These are phyloP conservation scores for Nesidiocoris tenuis DNA, from an alignment of 2,888 invertebrate genomes.

Conservation along the genomic window DNA sequence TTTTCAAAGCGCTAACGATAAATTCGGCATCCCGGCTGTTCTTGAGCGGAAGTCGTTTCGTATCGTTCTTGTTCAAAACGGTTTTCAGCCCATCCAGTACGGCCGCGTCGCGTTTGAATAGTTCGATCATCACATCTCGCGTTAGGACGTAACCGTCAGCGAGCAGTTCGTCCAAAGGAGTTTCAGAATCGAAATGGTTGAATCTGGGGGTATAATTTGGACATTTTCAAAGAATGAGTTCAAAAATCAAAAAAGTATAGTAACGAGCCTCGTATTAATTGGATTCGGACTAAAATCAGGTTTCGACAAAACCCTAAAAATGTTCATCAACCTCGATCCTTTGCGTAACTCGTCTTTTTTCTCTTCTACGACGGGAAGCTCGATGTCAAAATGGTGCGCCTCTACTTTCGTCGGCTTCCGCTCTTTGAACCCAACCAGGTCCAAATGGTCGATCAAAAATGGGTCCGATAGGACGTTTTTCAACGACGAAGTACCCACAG, in stretches of 20 bases:
- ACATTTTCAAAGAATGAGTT: no score
- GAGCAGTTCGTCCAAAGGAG: background rate
- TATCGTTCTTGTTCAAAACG: background rate
- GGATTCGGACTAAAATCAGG: no score
- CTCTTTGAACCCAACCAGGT: background rate
- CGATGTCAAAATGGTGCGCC: no score
- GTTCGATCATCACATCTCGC: background rate
- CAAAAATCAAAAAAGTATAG: no score
- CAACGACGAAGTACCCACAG: conserved; percentile 3
- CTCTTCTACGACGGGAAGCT: no score
- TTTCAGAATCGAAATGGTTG: background rate
- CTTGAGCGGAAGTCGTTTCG: background rate
- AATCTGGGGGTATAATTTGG: no score
- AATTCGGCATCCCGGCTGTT: background rate
- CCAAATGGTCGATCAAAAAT: conserved; percentile 23
- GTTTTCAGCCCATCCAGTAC: conserved; percentile 13
- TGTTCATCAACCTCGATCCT: no score
- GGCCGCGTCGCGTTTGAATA: conserved; percentile 1
- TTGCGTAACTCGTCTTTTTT: no score
- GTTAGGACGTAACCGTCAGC: conserved; percentile 4
- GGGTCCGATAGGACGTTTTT: conserved; percentile 25
- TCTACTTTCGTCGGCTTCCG: no score
- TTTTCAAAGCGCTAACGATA: background rate
- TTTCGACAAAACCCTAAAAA: no score
- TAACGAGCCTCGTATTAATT: no score